Evolutionary conservation across 2,888 invertebrate species (phyloP), one percentile per base, ranked within the genome.

Genomic region (Amphipoea lucens): DNA sequence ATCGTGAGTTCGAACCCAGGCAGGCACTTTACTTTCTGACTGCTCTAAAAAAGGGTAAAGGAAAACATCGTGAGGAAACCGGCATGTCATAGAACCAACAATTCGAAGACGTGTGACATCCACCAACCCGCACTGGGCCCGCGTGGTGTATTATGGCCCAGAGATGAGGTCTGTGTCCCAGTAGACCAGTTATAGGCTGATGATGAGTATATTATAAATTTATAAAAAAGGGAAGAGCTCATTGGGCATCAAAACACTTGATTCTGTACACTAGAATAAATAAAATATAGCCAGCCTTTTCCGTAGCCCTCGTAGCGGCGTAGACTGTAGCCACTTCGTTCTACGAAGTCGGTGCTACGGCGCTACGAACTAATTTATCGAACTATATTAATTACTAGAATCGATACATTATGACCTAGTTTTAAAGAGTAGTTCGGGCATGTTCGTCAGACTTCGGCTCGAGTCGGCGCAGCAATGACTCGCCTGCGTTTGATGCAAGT

Each of bases 401-500:
- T 74, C 82, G 23, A 82, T 74, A 62, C 23, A 5, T 9, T 2
- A n/a, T 0, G 67, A 77, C 60, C 60, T 78, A 48, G 23, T 45
- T 71, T 51, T 7, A 40, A 60, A 70, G 45, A 48, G 23, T 12
- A 40, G 48, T 40, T 71, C 81, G 72, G 57, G 17, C 6, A 40
- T 42, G 9, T 42, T 82, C 74, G 48, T 17, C 14, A 23, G 17
- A 14, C 48, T 17, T 82, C 51, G 82, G 60, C 6, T 42, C 20
- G 0, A 20, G 11, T 23, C 23, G 14, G 29, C 29, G 36, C 54
- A 54, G 7, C 17, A 17, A 70, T 23, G 9, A 23, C 6, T 54
- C 4, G 14, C 6, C 11, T 54, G 20, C 42, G 42, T 17, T 42
- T 54, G 29, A 42, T 42, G 23, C 54, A 69, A 69, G 45, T 48